These are phyloP conservation scores for Drosophila nigrodunni DNA, from an alignment of 1,140 invertebrate genomes.

Conservation along the genomic window DNA sequence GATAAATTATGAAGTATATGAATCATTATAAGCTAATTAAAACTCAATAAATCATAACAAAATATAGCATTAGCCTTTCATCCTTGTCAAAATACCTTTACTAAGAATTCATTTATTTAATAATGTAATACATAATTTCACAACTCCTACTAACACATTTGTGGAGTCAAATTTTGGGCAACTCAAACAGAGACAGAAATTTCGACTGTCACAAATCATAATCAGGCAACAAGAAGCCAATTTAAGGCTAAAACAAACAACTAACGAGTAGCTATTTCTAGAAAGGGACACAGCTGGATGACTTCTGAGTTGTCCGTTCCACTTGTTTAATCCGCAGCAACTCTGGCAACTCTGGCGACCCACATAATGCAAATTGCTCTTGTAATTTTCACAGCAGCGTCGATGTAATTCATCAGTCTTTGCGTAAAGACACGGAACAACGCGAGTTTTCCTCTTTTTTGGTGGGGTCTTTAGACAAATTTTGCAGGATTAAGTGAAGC, in stretches of 20 bases:
- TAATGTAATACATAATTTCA: no score
- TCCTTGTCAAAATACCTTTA: no score
- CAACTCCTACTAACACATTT: not conserved
- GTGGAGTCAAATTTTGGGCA: not conserved
- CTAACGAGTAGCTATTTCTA: conserved; percentile 31
- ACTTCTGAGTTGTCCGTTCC: not conserved
- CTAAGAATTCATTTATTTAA: no score
- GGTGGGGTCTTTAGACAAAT: conserved; percentile 63
- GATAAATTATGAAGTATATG: no score
- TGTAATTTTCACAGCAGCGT: conserved; percentile 73
- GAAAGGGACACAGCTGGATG: not conserved
- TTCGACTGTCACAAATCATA: conserved; percentile 30
- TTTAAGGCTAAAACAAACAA: conserved; percentile 13
- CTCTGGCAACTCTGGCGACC: conserved; percentile 44
- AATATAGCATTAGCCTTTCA: no score
- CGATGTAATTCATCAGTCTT: conserved; percentile 73
- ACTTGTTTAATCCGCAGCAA: conserved; percentile 49
- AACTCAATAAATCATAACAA: no score
- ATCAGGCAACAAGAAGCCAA: conserved; percentile 28
- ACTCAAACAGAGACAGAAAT: not conserved
- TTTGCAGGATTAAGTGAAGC: conserved; percentile 65
- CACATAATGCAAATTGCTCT: conserved; percentile 80
- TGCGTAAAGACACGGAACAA: conserved; percentile 30
- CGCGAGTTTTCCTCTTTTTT: conserved; percentile 9
- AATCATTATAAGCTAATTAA: no score